Percentiles rank a stretch among this genome's conserved stretches.
Conservation (phyloP, 2,888 invertebrate genomes). For the Troides helena region DNA sequence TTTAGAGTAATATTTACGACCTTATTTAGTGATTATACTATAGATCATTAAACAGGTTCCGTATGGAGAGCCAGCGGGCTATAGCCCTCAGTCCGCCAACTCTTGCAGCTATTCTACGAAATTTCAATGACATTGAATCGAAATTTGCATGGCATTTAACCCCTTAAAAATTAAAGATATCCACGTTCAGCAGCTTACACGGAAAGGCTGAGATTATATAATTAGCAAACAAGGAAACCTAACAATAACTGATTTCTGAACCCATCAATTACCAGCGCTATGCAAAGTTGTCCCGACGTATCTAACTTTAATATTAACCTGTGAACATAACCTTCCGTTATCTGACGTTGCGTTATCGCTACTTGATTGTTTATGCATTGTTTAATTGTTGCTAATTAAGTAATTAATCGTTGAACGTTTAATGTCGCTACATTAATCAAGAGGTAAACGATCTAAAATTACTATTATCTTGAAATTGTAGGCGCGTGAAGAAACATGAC, state of each 20-base stretch:
- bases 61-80: too few relatives aligned
- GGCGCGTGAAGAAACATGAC: neutral
- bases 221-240: neutral
- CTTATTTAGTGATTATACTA: too few relatives aligned
- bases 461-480: slow-evolving; percentile 10
- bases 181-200: neutral
- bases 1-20: too few relatives aligned
- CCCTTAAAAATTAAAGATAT: too few relatives aligned
- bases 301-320: slow-evolving; percentile 11
- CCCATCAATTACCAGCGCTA: neutral
- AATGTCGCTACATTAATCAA: slow-evolving; percentile 12
- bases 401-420: slow-evolving; percentile 20
- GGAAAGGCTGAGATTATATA: too few relatives aligned
- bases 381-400: slow-evolving; percentile 25
- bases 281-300: neutral
- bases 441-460: slow-evolving; percentile 21
- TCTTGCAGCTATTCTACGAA: too few relatives aligned
- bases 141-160: too few relatives aligned
- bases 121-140: too few relatives aligned
- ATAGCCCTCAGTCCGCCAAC: too few relatives aligned
- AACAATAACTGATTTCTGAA: neutral
- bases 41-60: too few relatives aligned
- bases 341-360: slow-evolving; percentile 2
- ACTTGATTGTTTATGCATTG: slow-evolving; percentile 14
- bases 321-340: slow-evolving; percentile 8